Percentiles rank a stretch among this genome's conserved stretches.
Evolutionary conservation across 2,888 invertebrate species (phyloP).

Genomic region (Chloroclystis v-ata): DNA sequence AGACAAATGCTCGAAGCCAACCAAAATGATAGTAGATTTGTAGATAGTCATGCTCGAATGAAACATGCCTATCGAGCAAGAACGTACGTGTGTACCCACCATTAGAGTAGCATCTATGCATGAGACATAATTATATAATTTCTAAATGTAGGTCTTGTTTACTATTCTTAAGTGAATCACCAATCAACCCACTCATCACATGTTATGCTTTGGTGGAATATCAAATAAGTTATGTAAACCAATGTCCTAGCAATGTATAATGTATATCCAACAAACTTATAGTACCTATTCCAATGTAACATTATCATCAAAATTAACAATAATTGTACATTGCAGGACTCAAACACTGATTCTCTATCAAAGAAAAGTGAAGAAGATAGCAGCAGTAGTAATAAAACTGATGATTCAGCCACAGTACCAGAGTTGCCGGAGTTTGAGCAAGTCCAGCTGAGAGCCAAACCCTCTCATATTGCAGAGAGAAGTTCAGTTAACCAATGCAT

Average conservation of each 20-base stretch:
- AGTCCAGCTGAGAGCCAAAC: constrained; percentile 63
- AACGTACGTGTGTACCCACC: no score
- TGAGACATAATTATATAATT: constrained; percentile 1
- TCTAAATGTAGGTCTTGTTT: not conserved
- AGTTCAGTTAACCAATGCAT: constrained; percentile 82
- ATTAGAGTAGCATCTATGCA: no score
- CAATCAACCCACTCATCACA: constrained; percentile 9
- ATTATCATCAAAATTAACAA: no score
- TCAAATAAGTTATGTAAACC: constrained; percentile 8
- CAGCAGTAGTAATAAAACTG: constrained; percentile 54
- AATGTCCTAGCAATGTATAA: no score
- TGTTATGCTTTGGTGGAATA: constrained; percentile 1
- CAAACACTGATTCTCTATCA: constrained; percentile 59
- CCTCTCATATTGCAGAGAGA: constrained; percentile 57
- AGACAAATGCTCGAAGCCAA: no score
- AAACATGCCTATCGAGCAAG: no score
- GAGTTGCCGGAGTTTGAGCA: constrained; percentile 58
- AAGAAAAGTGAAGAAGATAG: constrained; percentile 60
- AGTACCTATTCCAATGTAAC: no score
- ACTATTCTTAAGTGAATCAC: constrained; percentile 2
- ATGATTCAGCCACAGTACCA: constrained; percentile 46
- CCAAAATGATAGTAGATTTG: no score
- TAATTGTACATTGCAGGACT: constrained; percentile 40
- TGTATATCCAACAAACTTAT: no score
- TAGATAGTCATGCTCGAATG: no score